Percentiles rank a stretch among this genome's conserved stretches.
Evolutionary conservation across 2,888 invertebrate species (phyloP).

Genomic region (Cheiracanthium punctorium): DNA sequence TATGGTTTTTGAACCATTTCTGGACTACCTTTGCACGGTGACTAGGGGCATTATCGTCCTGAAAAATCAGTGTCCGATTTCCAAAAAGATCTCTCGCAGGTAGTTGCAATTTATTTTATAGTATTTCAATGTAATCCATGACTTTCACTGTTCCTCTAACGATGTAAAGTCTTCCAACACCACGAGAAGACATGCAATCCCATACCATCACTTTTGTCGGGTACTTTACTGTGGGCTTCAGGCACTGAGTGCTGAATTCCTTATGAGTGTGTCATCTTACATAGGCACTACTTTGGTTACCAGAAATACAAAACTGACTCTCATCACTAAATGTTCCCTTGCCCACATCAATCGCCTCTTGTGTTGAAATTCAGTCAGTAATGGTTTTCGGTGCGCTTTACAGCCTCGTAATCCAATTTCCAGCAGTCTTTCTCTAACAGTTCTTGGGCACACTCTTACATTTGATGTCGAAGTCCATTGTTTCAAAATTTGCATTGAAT

Average conservation of each 20-base stretch:
- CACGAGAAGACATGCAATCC: not conserved
- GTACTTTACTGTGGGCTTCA: not conserved
- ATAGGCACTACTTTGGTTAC: constrained; percentile 1
- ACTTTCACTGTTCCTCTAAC: constrained; percentile 18
- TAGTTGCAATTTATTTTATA: not conserved
- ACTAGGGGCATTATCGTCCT: not conserved
- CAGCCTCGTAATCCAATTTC: too few species aligned
- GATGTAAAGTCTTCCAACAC: not conserved
- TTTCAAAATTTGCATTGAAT: too few species aligned
- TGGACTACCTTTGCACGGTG: not conserved
- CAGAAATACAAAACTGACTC: constrained; percentile 4
- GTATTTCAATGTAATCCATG: not conserved
- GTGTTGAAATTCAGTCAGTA: not conserved
- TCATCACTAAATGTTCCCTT: not conserved
- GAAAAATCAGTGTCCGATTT: not conserved
- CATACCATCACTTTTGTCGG: not conserved
- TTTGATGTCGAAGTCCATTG: too few species aligned
- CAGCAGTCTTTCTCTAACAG: too few species aligned
- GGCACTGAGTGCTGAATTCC: not conserved
- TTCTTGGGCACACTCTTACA: too few species aligned
- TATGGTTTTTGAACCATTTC: not conserved
- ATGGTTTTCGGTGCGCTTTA: too few species aligned
- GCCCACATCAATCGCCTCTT: not conserved
- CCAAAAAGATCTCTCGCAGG: not conserved
- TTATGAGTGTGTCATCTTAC: not conserved